A percentile compares a stretch with the other conserved stretches of the same genome.
These are phyloP conservation scores for Ophonus ardosiacus DNA, from an alignment of 2,888 invertebrate species.

Conservation along the genomic window DNA sequence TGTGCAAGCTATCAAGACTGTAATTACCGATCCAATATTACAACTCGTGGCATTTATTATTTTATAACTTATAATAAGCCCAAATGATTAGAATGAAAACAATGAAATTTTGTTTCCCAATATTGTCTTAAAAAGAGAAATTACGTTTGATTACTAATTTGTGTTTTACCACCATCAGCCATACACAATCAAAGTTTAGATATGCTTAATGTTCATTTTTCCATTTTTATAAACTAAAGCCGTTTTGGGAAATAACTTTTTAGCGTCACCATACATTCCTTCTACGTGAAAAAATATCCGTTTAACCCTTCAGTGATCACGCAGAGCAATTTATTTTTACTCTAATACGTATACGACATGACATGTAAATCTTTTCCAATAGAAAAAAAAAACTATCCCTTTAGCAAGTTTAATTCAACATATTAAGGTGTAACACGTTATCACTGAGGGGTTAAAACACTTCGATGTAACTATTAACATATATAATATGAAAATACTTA, in stretches of 20 bases:
- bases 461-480: slow-evolving; percentile 37
- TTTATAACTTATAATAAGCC: slow-evolving; percentile 58
- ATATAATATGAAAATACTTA: slow-evolving; percentile 47
- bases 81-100: slow-evolving; percentile 56
- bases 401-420: too few relatives aligned
- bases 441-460: not conserved
- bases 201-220: slow-evolving; percentile 35
- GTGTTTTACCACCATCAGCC: slow-evolving; percentile 55
- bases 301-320: slow-evolving; percentile 2
- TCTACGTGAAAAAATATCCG: slow-evolving; percentile 59
- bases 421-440: too few relatives aligned
- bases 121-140: slow-evolving; percentile 44
- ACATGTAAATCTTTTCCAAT: too few relatives aligned
- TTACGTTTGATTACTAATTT: slow-evolving; percentile 33
- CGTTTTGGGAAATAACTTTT: slow-evolving; percentile 52
- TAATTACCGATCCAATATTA: slow-evolving; percentile 58
- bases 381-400: too few relatives aligned
- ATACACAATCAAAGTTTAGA: slow-evolving; percentile 63
- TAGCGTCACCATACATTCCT: slow-evolving; percentile 53
- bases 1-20: slow-evolving; percentile 48
- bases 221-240: slow-evolving; percentile 41
- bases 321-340: too few relatives aligned
- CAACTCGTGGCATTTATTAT: slow-evolving; percentile 58
- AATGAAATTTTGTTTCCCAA: slow-evolving; percentile 53
- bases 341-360: too few relatives aligned